Evolutionary conservation across 2,113 vertebrate species (phyloP), one percentile per base, ranked within the genome.

Genomic region (Gila orcuttii): DNA sequence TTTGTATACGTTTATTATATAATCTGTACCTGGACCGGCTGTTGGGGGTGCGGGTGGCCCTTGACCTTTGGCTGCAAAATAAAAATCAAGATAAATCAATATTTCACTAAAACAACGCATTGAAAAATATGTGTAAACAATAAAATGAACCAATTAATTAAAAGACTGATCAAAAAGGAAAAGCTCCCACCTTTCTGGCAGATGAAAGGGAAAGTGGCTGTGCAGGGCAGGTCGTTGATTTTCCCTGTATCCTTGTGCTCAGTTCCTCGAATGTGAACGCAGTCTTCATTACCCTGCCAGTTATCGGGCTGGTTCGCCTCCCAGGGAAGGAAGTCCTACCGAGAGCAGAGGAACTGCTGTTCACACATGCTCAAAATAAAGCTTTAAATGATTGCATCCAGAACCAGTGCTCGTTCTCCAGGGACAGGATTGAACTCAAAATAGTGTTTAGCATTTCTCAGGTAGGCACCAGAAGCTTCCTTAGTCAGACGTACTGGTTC

Each of bases 1-100:
- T 71, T 15, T 10, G 31, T 39, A 9, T 71, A 39, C 21, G 21
- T 39, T 10, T 21, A 12, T 36, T 42, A 28, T 77, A 15, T 11
- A 2, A 66, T 15, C 39, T 4, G 68, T 74, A 95, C 95, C 95
- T 93, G 95, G 94, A 86, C 94, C 94, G 78, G 93, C 90, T 28
- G 95, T 95, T 7, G 95, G 94, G 11, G 94, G 95, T 66, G 87
- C 86, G 0, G 91, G 93, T 62, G 93, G 93, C 59, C 94, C 94
- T 87, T 91, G 87, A 79, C 95, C 94, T 78, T 94, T 94, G n/a
- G 82, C 95, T 95, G 2, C 15, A 28, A 28, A 83, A 71, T 39
- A 21, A 23, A 5, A 23, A 71, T 12, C 2, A 36, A 15, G 1
- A 52, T 52, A 52, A 15, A 52, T 36, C 7, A 68, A 8, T 36